Evolutionary conservation across 2,797 vertebrate species (phyloP).

Genomic region (Falco berigora): DNA sequence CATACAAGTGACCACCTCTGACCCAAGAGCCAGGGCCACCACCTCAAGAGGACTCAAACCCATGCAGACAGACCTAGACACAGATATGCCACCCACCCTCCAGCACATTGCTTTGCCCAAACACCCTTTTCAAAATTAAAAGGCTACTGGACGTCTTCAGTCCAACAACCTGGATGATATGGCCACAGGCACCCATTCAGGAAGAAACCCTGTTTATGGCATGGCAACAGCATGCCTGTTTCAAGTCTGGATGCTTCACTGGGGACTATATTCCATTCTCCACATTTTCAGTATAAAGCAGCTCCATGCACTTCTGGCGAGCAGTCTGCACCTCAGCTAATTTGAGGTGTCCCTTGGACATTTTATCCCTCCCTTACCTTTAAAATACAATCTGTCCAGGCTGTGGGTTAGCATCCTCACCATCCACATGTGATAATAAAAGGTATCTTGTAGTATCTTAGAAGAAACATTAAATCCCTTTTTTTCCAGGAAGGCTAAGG

Average conservation of each 20-base stretch:
- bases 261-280: background rate
- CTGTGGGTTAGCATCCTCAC: background rate
- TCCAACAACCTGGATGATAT: background rate
- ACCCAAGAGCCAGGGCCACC: background rate
- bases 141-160: background rate
- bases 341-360: background rate
- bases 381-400: background rate
- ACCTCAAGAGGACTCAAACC: background rate
- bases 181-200: background rate
- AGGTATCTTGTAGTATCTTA: background rate
- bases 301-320: background rate
- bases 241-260: background rate
- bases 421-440: background rate
- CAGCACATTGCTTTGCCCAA: background rate
- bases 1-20: background rate
- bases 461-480: background rate
- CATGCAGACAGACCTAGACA: too few relatives aligned
- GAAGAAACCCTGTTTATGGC: background rate
- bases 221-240: background rate
- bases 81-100: background rate
- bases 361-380: background rate
- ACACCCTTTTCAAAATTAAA: background rate
- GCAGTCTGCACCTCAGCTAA: background rate
- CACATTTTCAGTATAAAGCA: background rate
- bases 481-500: background rate